Percentiles rank a stretch among this genome's conserved stretches.
These are phyloP conservation scores for Callyntrura guangdongensis DNA, from an alignment of 2,888 invertebrate species.

Conservation along the genomic window DNA sequence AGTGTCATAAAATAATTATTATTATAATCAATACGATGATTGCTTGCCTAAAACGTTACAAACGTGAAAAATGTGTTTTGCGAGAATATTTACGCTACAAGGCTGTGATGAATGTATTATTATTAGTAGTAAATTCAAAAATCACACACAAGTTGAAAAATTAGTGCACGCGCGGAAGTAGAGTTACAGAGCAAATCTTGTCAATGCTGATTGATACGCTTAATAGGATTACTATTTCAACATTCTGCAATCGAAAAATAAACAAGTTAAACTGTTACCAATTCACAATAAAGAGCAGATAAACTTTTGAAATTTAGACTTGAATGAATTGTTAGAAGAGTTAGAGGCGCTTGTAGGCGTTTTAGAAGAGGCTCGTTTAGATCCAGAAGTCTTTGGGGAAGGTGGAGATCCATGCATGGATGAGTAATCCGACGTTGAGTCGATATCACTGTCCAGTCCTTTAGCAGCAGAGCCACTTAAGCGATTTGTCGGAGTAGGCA, in stretches of 20 bases:
- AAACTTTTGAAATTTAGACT: constrained; percentile 79
- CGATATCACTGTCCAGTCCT: constrained; percentile 75
- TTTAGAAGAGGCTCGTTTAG: constrained; percentile 68
- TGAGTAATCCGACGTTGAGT: constrained; percentile 83
- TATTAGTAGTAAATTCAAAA: constrained; percentile 32
- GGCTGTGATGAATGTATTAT: not conserved
- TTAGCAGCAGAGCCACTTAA: constrained; percentile 59
- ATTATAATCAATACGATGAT: not conserved
- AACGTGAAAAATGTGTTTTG: constrained; percentile 19
- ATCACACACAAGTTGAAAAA: not conserved
- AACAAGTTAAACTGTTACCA: not conserved
- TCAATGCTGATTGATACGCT: not conserved
- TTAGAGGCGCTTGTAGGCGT: constrained; percentile 70
- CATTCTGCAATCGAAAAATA: not conserved
- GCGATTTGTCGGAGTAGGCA: constrained; percentile 70
- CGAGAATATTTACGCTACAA: not conserved
- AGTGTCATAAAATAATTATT: not conserved
- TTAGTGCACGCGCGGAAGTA: not conserved
- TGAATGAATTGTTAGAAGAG: constrained; percentile 58
- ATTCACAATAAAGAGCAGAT: constrained; percentile 80
- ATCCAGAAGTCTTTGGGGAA: constrained; percentile 77
- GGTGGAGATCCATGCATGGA: constrained; percentile 83
- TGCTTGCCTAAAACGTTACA: constrained; percentile 13
- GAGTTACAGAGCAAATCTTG: not conserved
- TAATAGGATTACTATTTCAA: not conserved